Evolutionary conservation across 1,140 invertebrate species (phyloP).

Genomic region (Sycophaga agraensis): DNA sequence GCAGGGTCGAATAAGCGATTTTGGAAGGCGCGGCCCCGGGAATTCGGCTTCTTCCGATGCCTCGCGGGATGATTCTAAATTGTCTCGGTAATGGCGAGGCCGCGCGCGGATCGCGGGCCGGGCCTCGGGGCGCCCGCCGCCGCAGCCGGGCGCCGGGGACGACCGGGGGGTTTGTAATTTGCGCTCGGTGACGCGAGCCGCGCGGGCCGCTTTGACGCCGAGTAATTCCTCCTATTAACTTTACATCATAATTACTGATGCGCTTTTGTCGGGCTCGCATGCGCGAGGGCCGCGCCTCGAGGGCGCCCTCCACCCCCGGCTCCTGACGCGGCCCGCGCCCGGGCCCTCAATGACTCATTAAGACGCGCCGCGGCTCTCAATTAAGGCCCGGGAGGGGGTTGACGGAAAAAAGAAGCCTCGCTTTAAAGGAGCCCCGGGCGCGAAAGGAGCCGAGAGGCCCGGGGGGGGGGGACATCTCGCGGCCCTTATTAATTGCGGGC

Average conservation of each 20-base stretch:
- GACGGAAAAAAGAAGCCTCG: not conserved
- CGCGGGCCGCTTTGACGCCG: slow-evolving; percentile 36
- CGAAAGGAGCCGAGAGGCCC: slow-evolving; percentile 6
- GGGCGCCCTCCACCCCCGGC: too few species aligned
- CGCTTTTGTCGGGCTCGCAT: slow-evolving; percentile 31
- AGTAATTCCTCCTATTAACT: slow-evolving; percentile 43
- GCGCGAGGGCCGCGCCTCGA: too few species aligned
- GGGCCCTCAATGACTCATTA: not conserved
- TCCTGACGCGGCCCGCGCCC: too few species aligned
- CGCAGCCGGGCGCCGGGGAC: not conserved
- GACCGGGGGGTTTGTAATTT: slow-evolving; percentile 43
- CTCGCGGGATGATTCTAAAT: slow-evolving; percentile 45
- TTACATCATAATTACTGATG: slow-evolving; percentile 40
- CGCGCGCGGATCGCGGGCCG: not conserved
- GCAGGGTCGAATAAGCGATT: slow-evolving; percentile 6
- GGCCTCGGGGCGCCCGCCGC: not conserved
- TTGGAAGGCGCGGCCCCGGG: slow-evolving; percentile 1
- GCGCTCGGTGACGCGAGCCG: slow-evolving; percentile 41
- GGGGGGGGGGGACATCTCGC: not conserved
- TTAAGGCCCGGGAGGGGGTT: not conserved
- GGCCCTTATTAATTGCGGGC: slow-evolving; percentile 8
- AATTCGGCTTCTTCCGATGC: slow-evolving; percentile 45
- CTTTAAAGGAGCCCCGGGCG: too few species aligned
- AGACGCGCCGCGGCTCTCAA: slow-evolving; percentile 9
- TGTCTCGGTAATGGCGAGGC: slow-evolving; percentile 41